Percentiles rank a stretch among this genome's conserved stretches.
Evolutionary conservation across 2,888 invertebrate genomes (phyloP).

Genomic region (Oligia fasciuncula): DNA sequence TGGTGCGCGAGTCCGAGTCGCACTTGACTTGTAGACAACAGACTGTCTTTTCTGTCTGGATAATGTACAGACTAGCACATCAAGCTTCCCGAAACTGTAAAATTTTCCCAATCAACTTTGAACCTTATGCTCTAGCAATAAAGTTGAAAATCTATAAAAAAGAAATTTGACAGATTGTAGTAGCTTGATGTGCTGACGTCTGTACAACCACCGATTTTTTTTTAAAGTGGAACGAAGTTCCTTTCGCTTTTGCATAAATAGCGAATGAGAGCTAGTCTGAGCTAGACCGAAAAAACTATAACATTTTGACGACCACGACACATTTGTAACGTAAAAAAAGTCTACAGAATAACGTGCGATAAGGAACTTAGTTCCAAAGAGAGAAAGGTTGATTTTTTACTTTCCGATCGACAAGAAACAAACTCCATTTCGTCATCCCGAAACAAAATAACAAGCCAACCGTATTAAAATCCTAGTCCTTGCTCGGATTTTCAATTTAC

Average conservation of each 20-base stretch:
- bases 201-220: neutral
- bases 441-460: slow-evolving; percentile 24
- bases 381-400: neutral
- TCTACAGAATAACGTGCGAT: neutral
- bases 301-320: neutral
- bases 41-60: too few species aligned
- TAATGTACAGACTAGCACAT: neutral
- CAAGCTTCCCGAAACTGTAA: too few species aligned
- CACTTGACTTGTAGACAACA: neutral
- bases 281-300: neutral
- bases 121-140: too few species aligned
- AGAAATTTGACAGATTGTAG: too few species aligned
- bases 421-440: neutral
- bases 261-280: neutral
- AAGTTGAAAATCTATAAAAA: too few species aligned
- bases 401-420: slow-evolving; percentile 9
- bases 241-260: neutral
- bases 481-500: slow-evolving; percentile 29
- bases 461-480: slow-evolving; percentile 17
- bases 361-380: neutral
- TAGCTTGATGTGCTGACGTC: too few species aligned
- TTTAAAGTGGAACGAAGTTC: neutral
- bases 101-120: too few species aligned
- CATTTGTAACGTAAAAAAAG: too few species aligned
- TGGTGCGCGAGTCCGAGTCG: too few species aligned